These are phyloP conservation scores for Serranochromis macrocephalus DNA, from an alignment of 2,113 vertebrate species.

Conservation along the genomic window DNA sequence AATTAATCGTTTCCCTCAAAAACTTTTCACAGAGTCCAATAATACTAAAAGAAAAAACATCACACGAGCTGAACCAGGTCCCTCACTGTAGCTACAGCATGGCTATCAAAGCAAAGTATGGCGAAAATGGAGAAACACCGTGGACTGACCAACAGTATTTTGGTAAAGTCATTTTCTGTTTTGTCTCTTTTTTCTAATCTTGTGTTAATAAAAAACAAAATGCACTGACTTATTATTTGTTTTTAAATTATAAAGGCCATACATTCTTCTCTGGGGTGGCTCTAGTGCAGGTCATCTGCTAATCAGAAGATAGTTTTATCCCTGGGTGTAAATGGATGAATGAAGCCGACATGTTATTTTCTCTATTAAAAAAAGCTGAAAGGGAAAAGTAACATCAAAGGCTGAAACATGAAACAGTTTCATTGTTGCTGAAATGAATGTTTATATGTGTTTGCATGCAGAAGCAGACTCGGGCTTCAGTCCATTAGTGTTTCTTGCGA, in stretches of 20 bases:
- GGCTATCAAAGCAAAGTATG: fast-evolving
- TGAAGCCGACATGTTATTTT: background rate
- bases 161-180: background rate
- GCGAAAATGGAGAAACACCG: fast-evolving
- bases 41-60: fast-evolving
- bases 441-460: background rate
- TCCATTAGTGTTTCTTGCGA: fast-evolving
- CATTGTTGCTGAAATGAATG: background rate
- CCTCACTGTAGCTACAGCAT: background rate
- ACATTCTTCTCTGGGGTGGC: background rate
- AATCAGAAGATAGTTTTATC: background rate
- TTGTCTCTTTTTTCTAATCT: background rate
- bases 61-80: fast-evolving
- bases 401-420: background rate
- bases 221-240: background rate
- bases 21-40: fast-evolving
- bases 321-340: background rate
- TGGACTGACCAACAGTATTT: fast-evolving
- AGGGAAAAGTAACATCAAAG: background rate
- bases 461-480: fast-evolving
- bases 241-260: background rate
- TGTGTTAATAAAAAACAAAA: background rate
- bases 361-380: background rate
- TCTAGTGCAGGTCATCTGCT: background rate
- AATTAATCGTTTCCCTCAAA: background rate